Evolutionary conservation across 2,113 vertebrate species (phyloP), one percentile per base, ranked within the genome.

Genomic region (Alligator mississippiensis): DNA sequence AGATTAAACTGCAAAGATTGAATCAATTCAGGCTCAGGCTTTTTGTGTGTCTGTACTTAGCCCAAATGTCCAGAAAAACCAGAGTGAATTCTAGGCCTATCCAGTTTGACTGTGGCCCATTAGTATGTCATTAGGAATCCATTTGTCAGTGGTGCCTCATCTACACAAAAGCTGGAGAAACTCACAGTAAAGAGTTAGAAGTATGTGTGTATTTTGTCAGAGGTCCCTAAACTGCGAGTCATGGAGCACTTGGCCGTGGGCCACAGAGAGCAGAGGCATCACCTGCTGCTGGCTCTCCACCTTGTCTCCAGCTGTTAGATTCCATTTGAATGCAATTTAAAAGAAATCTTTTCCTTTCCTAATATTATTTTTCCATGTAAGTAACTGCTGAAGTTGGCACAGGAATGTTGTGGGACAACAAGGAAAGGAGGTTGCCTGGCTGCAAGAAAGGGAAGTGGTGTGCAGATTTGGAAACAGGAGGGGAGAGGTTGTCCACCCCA

Each of bases 311-410:
- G 77, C 0, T 0, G 87, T 30, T 14, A 92, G 61, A 93, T 84
- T 95, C 94, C 70, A 88, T 83, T 78, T 38, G 83, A 64, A 92
- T n/a, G 68, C 68, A 87, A 93, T 93, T 95, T 85, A 90, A 95
- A 94, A 93, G 82, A 80, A 80, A 92, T 75, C 83, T 90, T 55
- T 75, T 47, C 89, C 87, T 90, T 90, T 94, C 80, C 55, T 93
- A 95, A 89, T 28, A 85, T 90, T 2, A 85, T 93, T 93, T 87
- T 38, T 90, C 90, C 61, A 19, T 61, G 66, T 81, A 93, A 95
- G 79, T 92, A 93, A 90, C 24, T 87, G 55, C 75, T 70, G 54
- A 25, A 77, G 9, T 59, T 82, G 58, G 89, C 77, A 93, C 93
- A 83, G 25, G 68, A 28, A 58, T 84, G 19, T 89, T 95, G 77